Conservation (phyloP, 2,888 invertebrate species). For the Arrhopalites spinosus region DNA sequence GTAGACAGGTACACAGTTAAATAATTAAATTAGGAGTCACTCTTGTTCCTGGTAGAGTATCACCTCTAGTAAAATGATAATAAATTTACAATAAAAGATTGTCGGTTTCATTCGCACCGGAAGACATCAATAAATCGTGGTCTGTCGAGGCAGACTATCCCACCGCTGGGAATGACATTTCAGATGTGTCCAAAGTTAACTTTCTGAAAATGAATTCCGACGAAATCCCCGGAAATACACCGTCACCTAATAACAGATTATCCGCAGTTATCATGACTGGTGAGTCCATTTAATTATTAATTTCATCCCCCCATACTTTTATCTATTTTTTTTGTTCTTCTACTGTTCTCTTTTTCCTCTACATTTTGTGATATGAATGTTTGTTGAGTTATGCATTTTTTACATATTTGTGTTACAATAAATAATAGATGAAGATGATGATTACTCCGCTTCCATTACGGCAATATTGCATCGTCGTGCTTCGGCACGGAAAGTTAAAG, state of each 20-base stretch:
- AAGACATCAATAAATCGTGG: slow-evolving; percentile 59
- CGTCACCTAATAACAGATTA: slow-evolving; percentile 25
- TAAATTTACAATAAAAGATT: slow-evolving; percentile 57
- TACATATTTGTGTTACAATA: background rate
- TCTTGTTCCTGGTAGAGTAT: too few species aligned
- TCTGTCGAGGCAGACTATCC: slow-evolving; percentile 22
- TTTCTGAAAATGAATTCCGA: slow-evolving; percentile 13
- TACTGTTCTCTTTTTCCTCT: background rate
- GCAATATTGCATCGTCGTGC: slow-evolving; percentile 77
- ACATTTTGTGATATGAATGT: background rate
- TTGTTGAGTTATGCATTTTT: background rate
- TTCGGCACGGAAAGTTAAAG: slow-evolving; percentile 72
- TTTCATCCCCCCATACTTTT: background rate
- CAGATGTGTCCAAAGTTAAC: slow-evolving; percentile 20
- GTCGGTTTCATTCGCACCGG: slow-evolving; percentile 74
- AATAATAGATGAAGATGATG: slow-evolving; percentile 67
- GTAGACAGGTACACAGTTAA: slow-evolving; percentile 66
- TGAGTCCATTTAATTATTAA: background rate
- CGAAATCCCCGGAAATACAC: slow-evolving; percentile 20
- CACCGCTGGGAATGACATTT: slow-evolving; percentile 26
- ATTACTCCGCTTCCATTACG: slow-evolving; percentile 83
- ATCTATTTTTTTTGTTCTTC: background rate
- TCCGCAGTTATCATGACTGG: slow-evolving; percentile 35
- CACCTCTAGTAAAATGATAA: too few species aligned
- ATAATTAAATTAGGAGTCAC: too few species aligned